Base-by-base conservation (phyloP, 2,797 vertebrate species). In the Anabas testudineus region DNA sequence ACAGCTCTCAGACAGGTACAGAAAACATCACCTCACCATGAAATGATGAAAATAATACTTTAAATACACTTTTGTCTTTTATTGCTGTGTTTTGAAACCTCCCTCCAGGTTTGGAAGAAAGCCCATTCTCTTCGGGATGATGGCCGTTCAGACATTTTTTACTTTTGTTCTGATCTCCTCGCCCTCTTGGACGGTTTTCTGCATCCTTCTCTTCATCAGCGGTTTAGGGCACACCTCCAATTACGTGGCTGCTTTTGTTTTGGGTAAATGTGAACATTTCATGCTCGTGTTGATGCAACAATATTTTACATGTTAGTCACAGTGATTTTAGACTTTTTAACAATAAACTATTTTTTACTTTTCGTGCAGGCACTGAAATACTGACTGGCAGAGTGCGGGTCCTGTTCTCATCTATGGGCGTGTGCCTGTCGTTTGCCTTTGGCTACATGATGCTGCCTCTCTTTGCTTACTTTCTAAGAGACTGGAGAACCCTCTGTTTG, bases 141-240 rank as follows among this genome's bases (percentile, higher is more conserved):
- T 96, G 90, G 94, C 82, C 36, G 68, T 96, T 75, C 96, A 97
- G 87, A 94, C 94, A 0, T 68, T 91, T 60, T 96, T 95, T 89
- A 92, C 92, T 65, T 92, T 96, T 57, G 0, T 91, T 7, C 94
- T 95, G 84, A 43, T 94, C 67, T 96, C 96, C 85, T 95, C 95
- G 1, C 87, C 78, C 43, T 96, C 90, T 68, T 97, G 94, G 88
- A 90, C 91, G 51, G 91, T 95, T 87, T 96, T 95, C 75, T 73
- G 32, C 19, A 45, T 95, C 68, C 81, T 97, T 18, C 93, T 95
- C 83, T 69, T 96, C 80, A 72, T 96, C 53, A 93, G 90, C 10
- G 96, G 95, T 76, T 87, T 96, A 86, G 96, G 96, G 26, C 94
- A 96, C 84, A 94, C 95, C 37, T 96, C 95, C 37, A 96, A 97